These are phyloP conservation scores for Saturnia pavonia DNA, from an alignment of 2,888 invertebrate genomes.

Conservation along the genomic window DNA sequence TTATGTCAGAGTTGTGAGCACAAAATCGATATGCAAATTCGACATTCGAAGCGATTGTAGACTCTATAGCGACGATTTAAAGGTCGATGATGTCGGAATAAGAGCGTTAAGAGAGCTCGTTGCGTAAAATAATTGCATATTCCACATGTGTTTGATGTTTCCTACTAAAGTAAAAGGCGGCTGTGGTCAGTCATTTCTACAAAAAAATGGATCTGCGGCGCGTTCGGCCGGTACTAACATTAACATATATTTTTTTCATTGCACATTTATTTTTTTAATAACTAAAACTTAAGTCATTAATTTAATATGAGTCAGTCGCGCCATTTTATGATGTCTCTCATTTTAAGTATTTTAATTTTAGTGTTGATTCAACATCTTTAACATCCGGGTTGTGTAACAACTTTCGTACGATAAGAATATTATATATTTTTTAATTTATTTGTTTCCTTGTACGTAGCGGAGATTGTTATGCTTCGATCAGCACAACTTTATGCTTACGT, in stretches of 20 bases:
- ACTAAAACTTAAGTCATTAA: constrained; percentile 59
- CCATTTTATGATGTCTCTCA: constrained; percentile 68
- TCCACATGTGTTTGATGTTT: constrained; percentile 11
- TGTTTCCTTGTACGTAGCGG: constrained; percentile 37
- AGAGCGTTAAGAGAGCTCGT: constrained; percentile 14
- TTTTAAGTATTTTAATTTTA: constrained; percentile 41
- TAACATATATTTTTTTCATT: constrained; percentile 18
- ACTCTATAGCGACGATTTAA: constrained; percentile 43
- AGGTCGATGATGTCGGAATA: constrained; percentile 17
- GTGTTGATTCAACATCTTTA: constrained; percentile 42
- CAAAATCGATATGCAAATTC: constrained; percentile 74
- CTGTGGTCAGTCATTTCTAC: constrained; percentile 16
- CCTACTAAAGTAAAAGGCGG: constrained; percentile 23
- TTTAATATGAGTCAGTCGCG: constrained; percentile 73
- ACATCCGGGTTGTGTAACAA: constrained; percentile 44
- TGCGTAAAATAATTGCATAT: constrained; percentile 19
- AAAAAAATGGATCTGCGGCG: constrained; percentile 31
- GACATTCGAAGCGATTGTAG: constrained; percentile 70
- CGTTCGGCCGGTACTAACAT: constrained; percentile 50
- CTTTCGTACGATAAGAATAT: constrained; percentile 31
- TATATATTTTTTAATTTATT: constrained; percentile 34
- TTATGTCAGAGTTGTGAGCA: constrained; percentile 79
- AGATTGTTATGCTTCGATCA: constrained; percentile 34
- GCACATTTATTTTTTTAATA: constrained; percentile 39
- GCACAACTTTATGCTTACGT: constrained; percentile 25